These are phyloP conservation scores for Cerastoderma edule DNA, from an alignment of 2,888 invertebrate species.

Conservation along the genomic window DNA sequence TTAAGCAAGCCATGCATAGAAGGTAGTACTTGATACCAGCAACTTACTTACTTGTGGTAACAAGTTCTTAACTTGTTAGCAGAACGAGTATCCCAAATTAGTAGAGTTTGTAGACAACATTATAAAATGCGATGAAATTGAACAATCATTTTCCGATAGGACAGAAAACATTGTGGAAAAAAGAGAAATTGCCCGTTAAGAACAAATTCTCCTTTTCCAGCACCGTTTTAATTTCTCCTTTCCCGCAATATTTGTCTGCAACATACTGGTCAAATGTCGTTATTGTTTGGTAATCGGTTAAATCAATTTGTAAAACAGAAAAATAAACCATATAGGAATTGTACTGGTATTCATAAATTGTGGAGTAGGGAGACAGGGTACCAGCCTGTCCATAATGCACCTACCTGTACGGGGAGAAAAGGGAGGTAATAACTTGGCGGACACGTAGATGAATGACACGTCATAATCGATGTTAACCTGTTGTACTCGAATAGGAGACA, in stretches of 20 bases:
- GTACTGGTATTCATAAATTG: background rate
- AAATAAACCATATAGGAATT: background rate
- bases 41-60: too few relatives aligned
- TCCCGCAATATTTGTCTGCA: conserved; percentile 38
- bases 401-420: conserved; percentile 4
- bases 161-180: too few relatives aligned
- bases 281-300: background rate
- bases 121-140: too few relatives aligned
- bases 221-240: conserved; percentile 6
- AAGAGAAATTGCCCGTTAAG: conserved; percentile 1
- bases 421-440: conserved; percentile 53
- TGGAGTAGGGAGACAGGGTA: too few relatives aligned
- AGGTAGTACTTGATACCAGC: too few relatives aligned
- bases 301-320: background rate
- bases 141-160: too few relatives aligned
- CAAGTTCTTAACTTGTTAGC: too few relatives aligned
- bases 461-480: conserved; percentile 64
- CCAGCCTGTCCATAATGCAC: background rate
- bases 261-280: background rate
- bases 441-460: conserved; percentile 63
- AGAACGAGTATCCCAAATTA: too few relatives aligned
- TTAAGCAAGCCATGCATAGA: too few relatives aligned
- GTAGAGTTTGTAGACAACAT: too few relatives aligned
- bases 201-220: conserved; percentile 7
- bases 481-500: conserved; percentile 69